Percentiles rank a stretch among this genome's conserved stretches.
Evolutionary conservation across 2,888 invertebrate genomes (phyloP).

Genomic region (Acanthosoma haemorrhoidale): DNA sequence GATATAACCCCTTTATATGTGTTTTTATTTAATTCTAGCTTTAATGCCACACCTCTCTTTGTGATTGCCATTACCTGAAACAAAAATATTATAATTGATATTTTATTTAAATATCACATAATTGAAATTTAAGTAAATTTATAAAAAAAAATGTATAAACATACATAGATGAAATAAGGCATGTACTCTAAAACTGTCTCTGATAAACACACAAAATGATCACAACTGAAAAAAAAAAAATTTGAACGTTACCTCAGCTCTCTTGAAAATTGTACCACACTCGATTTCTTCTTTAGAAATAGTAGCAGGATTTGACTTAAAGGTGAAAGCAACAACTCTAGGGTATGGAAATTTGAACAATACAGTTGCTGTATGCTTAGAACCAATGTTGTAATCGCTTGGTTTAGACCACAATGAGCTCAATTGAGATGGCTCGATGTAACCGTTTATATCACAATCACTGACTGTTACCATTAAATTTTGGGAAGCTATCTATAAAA

Average conservation of each 20-base stretch:
- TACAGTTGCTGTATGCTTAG: conserved; percentile 31
- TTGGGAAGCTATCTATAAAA: conserved; percentile 5
- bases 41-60: conserved; percentile 28
- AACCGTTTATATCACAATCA: conserved; percentile 26
- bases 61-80: conserved; percentile 29
- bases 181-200: neutral
- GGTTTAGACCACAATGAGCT: conserved; percentile 18
- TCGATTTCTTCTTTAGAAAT: conserved; percentile 16
- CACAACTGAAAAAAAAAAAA: neutral
- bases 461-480: conserved; percentile 8
- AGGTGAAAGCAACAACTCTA: conserved; percentile 26
- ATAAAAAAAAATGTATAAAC: neutral
- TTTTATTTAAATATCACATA: neutral
- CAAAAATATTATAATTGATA: neutral
- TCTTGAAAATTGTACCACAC: conserved; percentile 22
- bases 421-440: conserved; percentile 33
- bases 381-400: conserved; percentile 24
- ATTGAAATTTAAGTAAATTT: neutral
- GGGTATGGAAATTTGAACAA: conserved; percentile 33
- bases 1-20: conserved; percentile 44
- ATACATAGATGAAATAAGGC: neutral
- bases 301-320: conserved; percentile 11
- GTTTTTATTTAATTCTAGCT: conserved; percentile 22
- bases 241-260: conserved; percentile 28
- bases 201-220: neutral